Percentiles rank a stretch among this genome's conserved stretches.
Conservation (phyloP, 2,113 vertebrate genomes). For the Scopus umbretta region DNA sequence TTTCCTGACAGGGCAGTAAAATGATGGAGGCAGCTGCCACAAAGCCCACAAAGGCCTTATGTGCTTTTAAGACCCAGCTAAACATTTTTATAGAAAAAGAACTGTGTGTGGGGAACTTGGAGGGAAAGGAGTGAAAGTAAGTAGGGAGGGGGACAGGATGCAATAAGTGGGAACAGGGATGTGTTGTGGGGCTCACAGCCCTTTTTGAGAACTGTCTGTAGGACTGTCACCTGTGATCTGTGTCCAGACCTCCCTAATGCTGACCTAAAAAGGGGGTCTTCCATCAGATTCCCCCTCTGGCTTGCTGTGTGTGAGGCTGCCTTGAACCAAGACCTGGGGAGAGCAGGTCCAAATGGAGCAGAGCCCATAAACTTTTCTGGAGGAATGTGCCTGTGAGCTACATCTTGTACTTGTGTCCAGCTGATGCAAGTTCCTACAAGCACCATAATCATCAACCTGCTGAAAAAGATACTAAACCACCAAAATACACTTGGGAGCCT, state of each 20-base stretch:
- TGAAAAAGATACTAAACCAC: neutral
- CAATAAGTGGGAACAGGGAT: neutral
- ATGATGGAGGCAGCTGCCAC: neutral
- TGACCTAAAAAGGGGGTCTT: neutral
- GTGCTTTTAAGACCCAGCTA: neutral
- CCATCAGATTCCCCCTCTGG: neutral
- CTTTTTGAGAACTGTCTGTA: neutral
- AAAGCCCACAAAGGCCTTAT: neutral
- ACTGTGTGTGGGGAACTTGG: fast-evolving
- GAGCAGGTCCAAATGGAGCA: neutral
- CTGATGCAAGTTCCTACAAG: neutral
- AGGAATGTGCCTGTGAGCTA: neutral
- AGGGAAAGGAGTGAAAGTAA: neutral
- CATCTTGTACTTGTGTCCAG: neutral
- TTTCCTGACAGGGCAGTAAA: neutral
- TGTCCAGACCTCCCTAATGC: neutral
- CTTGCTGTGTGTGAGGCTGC: neutral
- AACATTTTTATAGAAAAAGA: neutral
- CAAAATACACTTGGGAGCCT: neutral
- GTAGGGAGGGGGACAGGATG: neutral
- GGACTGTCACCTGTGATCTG: neutral
- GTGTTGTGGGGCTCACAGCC: neutral
- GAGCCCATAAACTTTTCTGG: neutral
- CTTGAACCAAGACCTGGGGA: neutral
- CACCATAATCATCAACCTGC: neutral